These are phyloP conservation scores for Dinocampus coccinellae DNA, from an alignment of 2,888 invertebrate genomes.

Conservation along the genomic window DNA sequence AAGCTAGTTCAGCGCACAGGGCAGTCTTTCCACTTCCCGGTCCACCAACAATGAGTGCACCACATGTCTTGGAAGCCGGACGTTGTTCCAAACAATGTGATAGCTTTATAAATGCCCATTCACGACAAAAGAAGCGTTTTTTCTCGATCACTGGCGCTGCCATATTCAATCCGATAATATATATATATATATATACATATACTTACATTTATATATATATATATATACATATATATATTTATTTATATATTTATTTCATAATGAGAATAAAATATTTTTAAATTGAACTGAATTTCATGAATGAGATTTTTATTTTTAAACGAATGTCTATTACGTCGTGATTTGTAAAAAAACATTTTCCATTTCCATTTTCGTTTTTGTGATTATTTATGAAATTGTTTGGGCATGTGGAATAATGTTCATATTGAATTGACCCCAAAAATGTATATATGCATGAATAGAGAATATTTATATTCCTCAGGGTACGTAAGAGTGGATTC, in stretches of 20 bases:
- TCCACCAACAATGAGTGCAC: constrained; percentile 89
- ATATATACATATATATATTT: too few species aligned
- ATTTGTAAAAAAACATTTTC: neutral
- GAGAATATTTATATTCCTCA: neutral
- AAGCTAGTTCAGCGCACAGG: constrained; percentile 83
- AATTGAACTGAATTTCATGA: neutral
- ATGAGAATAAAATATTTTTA: neutral
- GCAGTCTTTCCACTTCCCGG: constrained; percentile 97
- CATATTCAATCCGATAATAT: constrained; percentile 49
- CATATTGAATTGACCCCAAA: neutral
- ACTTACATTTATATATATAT: too few species aligned
- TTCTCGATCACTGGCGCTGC: constrained; percentile 72
- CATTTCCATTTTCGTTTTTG: neutral
- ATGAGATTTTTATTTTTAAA: neutral
- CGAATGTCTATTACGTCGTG: neutral
- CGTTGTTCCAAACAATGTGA: constrained; percentile 92
- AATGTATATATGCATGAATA: neutral
- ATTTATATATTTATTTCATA: too few species aligned
- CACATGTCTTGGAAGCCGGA: constrained; percentile 86
- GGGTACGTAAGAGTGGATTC: constrained; percentile 1
- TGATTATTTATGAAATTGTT: neutral
- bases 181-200: too few species aligned
- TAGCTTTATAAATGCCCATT: constrained; percentile 96
- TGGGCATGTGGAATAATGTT: neutral
- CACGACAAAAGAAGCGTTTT: constrained; percentile 88